Evolutionary conservation across 2,113 vertebrate genomes (phyloP).

Genomic region (Chaetodon auriga): DNA sequence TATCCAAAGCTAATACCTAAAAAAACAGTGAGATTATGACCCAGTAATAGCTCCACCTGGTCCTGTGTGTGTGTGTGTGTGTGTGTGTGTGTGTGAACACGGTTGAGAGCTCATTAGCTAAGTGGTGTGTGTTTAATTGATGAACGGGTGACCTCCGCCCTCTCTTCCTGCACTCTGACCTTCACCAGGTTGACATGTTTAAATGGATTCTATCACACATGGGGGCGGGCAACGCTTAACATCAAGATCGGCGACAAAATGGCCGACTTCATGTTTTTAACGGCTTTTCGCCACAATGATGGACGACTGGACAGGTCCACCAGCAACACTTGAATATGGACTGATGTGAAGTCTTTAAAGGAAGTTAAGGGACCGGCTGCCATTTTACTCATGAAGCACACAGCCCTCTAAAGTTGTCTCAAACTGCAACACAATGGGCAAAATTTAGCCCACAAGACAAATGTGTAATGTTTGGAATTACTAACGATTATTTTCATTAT

Average conservation of each 20-base stretch:
- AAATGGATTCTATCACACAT: conserved; percentile 33
- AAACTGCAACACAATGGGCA: background rate
- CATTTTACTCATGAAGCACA: background rate
- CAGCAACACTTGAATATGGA: background rate
- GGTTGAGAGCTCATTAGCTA: conserved; percentile 54
- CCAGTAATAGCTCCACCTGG: background rate
- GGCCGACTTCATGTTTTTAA: conserved; percentile 16
- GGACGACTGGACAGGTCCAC: background rate
- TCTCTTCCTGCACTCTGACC: conserved; percentile 58
- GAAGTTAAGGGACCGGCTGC: background rate
- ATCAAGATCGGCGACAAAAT: conserved; percentile 17
- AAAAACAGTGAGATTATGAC: conserved; percentile 11
- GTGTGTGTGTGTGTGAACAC: conserved; percentile 18
- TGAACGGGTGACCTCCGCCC: conserved; percentile 49
- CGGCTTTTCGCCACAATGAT: conserved; percentile 3
- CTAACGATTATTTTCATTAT: too few species aligned
- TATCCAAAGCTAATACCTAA: conserved; percentile 1
- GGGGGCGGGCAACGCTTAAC: conserved; percentile 31
- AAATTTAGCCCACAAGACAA: too few species aligned
- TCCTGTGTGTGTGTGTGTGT: conserved; percentile 2
- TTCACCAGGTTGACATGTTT: conserved; percentile 28
- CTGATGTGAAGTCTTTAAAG: background rate
- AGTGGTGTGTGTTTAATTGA: conserved; percentile 67
- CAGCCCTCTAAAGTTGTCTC: background rate
- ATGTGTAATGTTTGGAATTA: too few species aligned